These are phyloP conservation scores for Rhagophthalmus giganteus DNA, from an alignment of 2,888 invertebrate genomes.

Conservation along the genomic window DNA sequence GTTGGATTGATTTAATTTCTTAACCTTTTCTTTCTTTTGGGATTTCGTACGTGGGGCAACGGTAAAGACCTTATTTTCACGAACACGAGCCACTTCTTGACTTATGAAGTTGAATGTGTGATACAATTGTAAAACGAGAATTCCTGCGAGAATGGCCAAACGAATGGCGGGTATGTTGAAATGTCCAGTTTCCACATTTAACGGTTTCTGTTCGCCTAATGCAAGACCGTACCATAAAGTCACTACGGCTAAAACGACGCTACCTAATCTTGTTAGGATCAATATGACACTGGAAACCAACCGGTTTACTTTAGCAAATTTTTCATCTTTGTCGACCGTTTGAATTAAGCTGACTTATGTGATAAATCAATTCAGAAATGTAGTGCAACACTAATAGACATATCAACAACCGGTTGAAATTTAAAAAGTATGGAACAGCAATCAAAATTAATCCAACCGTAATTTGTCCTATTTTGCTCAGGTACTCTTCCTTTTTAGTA, in stretches of 20 bases:
- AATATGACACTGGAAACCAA: constrained; percentile 81
- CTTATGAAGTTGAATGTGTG: constrained; percentile 90
- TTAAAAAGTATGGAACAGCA: constrained; percentile 80
- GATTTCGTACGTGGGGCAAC: constrained; percentile 61
- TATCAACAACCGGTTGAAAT: constrained; percentile 90
- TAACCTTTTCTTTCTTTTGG: constrained; percentile 73
- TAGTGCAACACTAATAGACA: constrained; percentile 90
- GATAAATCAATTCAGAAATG: constrained; percentile 83
- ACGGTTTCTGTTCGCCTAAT: constrained; percentile 60
- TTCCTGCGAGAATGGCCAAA: constrained; percentile 72
- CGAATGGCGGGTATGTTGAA: constrained; percentile 73
- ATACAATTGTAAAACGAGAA: constrained; percentile 75
- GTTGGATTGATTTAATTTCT: constrained; percentile 59
- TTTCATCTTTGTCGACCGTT: constrained; percentile 84
- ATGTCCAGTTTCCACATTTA: constrained; percentile 65
- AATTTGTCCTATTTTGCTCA: constrained; percentile 60
- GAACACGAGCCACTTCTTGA: constrained; percentile 77
- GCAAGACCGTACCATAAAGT: constrained; percentile 95
- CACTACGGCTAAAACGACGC: constrained; percentile 87
- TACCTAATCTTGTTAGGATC: constrained; percentile 79
- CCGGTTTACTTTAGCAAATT: constrained; percentile 70
- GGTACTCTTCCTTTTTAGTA: constrained; percentile 82
- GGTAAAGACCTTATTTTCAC: constrained; percentile 60
- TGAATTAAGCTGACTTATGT: constrained; percentile 83
- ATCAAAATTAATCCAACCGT: constrained; percentile 80